Conservation (phyloP, 2,113 vertebrate species). For the Bujurquina vittata region DNA sequence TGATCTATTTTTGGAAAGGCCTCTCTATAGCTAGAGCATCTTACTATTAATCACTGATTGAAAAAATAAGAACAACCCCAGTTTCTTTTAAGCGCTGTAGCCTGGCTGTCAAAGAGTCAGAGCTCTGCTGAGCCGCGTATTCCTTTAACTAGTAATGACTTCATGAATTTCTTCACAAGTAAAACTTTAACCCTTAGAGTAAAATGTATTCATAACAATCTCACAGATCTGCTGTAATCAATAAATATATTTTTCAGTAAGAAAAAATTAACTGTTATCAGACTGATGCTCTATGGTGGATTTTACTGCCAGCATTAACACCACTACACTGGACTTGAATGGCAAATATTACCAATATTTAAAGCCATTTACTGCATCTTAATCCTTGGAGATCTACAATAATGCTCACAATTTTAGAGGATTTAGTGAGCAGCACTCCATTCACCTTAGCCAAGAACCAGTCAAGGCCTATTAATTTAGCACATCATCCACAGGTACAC, state of each 20-base stretch:
- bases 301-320: neutral
- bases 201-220: too few species aligned
- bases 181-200: too few species aligned
- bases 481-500: neutral
- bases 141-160: too few species aligned
- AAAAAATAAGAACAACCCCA: too few species aligned
- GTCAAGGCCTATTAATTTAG: neutral
- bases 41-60: too few species aligned
- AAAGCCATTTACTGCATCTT: slow-evolving; percentile 11
- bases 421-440: slow-evolving; percentile 14
- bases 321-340: neutral
- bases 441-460: neutral
- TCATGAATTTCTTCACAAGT: too few species aligned
- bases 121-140: too few species aligned
- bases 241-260: neutral
- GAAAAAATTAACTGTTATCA: neutral
- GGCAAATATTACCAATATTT: slow-evolving; percentile 4
- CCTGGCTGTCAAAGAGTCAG: too few species aligned
- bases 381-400: slow-evolving; percentile 23
- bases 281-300: neutral
- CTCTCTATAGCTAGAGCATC: too few species aligned
- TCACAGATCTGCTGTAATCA: too few species aligned
- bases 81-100: too few species aligned
- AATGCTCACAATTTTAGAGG: slow-evolving; percentile 10
- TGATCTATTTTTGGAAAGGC: too few species aligned